These are phyloP conservation scores for Bicyclus anynana DNA, from an alignment of 1,140 invertebrate genomes.

Conservation along the genomic window DNA sequence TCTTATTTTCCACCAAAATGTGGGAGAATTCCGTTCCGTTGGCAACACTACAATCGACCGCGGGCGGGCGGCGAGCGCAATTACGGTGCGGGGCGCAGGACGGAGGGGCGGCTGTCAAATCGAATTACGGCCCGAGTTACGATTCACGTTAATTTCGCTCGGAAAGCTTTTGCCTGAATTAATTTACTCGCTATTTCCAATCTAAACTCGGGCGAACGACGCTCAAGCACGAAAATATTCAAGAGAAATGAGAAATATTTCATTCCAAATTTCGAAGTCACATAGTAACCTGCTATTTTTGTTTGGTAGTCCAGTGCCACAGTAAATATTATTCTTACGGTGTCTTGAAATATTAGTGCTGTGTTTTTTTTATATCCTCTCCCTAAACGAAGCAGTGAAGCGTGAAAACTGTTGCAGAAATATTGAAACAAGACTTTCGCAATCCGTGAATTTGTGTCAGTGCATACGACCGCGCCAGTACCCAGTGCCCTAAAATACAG, in stretches of 20 bases:
- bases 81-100: constrained; percentile 36
- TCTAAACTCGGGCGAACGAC: constrained; percentile 32
- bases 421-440: constrained; percentile 26
- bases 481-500: constrained; percentile 31
- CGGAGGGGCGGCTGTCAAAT: constrained; percentile 62
- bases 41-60: constrained; percentile 63
- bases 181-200: constrained; percentile 43
- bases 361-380: constrained; percentile 37
- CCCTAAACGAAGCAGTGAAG: constrained; percentile 22
- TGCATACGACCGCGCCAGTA: constrained; percentile 21
- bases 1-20: not conserved
- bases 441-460: constrained; percentile 18
- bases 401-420: constrained; percentile 44
- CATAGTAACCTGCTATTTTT: constrained; percentile 58
- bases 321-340: constrained; percentile 65
- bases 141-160: constrained; percentile 53
- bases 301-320: constrained; percentile 61
- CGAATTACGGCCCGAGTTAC: constrained; percentile 53
- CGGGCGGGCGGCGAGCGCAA: constrained; percentile 23
- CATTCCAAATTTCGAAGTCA: constrained; percentile 16
- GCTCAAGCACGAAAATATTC: constrained; percentile 28
- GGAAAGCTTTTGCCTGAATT: constrained; percentile 58
- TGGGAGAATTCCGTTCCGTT: constrained; percentile 17
- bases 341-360: constrained; percentile 53
- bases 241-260: constrained; percentile 17